Evolutionary conservation across 2,888 invertebrate genomes (phyloP), one percentile per base, ranked within the genome.

Genomic region (Matsumyia berberina): DNA sequence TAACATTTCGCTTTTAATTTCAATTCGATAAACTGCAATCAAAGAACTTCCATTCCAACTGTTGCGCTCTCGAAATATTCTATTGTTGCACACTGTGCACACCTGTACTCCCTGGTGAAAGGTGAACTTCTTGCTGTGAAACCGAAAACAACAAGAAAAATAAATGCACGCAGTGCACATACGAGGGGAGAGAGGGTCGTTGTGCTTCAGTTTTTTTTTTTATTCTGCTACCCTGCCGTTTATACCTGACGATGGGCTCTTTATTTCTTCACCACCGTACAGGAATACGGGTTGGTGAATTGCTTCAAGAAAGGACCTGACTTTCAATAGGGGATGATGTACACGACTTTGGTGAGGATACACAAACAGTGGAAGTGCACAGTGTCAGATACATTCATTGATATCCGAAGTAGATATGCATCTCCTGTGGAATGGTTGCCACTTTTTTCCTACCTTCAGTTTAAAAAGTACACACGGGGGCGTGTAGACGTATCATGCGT

Each of bases 391-490:
- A 58, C 17, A 42, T 35, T 7, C 33, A 80, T 73, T 44, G 19
- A 62, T 62, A 53, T 39, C 35, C 31, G 17, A 31, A 9, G 8
- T 31, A 49, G 53, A 69, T 69, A 69, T 53, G 58, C 74, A 57
- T 46, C 39, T 69, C 17, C 17, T 53, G 72, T 57, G 51, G 58
- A 51, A 53, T 66, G 58, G 72, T 60, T 58, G 55, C 69, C 67
- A 24, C 58, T 62, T 62, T 55, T 53, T 53, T 15, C 12, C 19
- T 24, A 11, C 37, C 24, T 9, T 35, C 19, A 53, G 79, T 53
- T 37, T 60, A 74, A 67, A 19, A 82, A 66, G 70, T 82, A 82
- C 51, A 57, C 29, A 66, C 44, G 77, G 77, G 82, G 82, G 82
- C 77, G 82, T 72, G 49, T 60, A 37, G 37, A 79, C n/a, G n/a